These are phyloP conservation scores for Eptesicus fuscus DNA, from an alignment of 2,113 vertebrate genomes.

Conservation along the genomic window DNA sequence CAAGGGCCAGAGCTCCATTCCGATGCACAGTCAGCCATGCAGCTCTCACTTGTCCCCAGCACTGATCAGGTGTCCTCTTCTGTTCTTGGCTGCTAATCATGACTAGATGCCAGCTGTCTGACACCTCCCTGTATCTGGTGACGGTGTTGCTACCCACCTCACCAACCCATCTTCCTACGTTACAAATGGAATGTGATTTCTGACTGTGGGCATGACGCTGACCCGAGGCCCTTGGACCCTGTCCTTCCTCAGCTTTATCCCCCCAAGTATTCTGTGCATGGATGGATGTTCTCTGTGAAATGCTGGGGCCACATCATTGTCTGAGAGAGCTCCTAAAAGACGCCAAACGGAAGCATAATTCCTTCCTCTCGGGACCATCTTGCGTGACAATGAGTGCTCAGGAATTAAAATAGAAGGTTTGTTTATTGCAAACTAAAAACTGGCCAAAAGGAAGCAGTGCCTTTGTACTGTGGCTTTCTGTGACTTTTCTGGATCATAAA, in stretches of 20 bases:
- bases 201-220: accelerated
- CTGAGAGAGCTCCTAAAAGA: constrained; percentile 13
- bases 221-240: not conserved
- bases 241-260: not conserved
- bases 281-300: not conserved
- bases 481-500: constrained; percentile 54
- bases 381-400: constrained; percentile 42
- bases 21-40: no score
- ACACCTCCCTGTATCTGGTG: not conserved
- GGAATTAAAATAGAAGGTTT: constrained; percentile 64
- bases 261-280: not conserved
- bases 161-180: no score
- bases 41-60: not conserved
- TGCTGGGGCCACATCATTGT: not conserved
- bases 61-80: not conserved
- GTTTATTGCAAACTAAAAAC: constrained; percentile 48
- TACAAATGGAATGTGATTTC: not conserved
- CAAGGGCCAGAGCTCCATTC: not conserved
- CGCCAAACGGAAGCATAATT: constrained; percentile 39
- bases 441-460: constrained; percentile 49
- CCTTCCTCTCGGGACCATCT: constrained; percentile 41
- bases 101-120: not conserved
- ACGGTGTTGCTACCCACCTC: not conserved
- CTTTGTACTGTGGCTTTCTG: constrained; percentile 38
- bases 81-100: not conserved